Base-by-base conservation (phyloP, 2,888 invertebrate genomes). In the Hirtodrosophila duncani region DNA sequence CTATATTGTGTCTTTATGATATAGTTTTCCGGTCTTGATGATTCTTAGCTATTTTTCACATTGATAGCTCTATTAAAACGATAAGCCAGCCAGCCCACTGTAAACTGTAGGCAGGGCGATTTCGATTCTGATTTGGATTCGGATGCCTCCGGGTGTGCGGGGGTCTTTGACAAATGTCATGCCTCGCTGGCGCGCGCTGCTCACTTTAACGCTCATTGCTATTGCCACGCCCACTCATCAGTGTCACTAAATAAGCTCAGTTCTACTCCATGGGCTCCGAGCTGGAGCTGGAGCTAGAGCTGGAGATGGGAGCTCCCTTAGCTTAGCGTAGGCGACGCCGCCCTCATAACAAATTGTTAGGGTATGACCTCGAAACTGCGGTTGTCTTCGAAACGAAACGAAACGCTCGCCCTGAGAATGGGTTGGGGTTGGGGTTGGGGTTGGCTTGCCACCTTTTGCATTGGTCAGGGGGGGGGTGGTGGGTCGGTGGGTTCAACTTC, bases 121-220 rank as follows among this genome's bases (percentile, higher is more conserved):
- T n/a, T n/a, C n/a, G n/a, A n/a, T n/a, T n/a, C n/a, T n/a, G n/a
- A n/a, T n/a, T n/a, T n/a, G n/a, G n/a, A n/a, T n/a, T n/a, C n/a
- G n/a, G n/a, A n/a, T n/a, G n/a, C n/a, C n/a, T n/a, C n/a, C n/a
- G n/a, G n/a, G n/a, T n/a, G n/a, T n/a, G n/a, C n/a, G n/a, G 10
- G 10, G n/a, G 42, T 6, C 11, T 18, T 46, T 50, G 49, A 43
- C 59, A 79, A 70, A 66, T 80, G 82, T 75, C 71, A 75, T 72
- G 72, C 72, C 77, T 70, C 63, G 71, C 71, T 75, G 80, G 37
- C 42, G 37, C 16, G 43, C 42, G 77, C 80, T 72, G 72, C 71
- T 72, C 72, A 72, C 80, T 72, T 72, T 81, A 72, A 72, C 72
- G 72, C 72, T 72, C 80, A 81, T 81, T 81, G 72, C 72, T 56